Evolutionary conservation across 2,888 invertebrate genomes (phyloP).

Genomic region (Allygus modestus): DNA sequence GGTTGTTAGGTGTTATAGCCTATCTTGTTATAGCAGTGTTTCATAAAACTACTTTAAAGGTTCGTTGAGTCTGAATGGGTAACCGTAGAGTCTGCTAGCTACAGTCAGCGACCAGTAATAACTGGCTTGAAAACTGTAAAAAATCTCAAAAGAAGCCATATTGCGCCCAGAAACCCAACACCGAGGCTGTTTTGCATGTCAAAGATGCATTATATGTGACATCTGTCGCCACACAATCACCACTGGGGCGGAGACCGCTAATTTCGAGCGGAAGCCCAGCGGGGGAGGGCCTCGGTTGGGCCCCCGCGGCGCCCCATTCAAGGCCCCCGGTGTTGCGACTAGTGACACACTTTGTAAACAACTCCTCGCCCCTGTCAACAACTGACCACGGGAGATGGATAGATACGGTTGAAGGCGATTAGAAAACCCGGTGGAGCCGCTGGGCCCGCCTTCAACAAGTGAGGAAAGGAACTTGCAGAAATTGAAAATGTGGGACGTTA

Average conservation of each 20-base stretch:
- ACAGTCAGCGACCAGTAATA: neutral
- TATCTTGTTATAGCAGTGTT: too few relatives aligned
- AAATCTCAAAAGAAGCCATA: conserved; percentile 5
- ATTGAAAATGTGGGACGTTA: too few relatives aligned
- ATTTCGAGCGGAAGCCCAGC: conserved; percentile 43
- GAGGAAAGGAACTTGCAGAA: too few relatives aligned
- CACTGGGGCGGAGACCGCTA: conserved; percentile 19
- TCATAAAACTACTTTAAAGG: too few relatives aligned
- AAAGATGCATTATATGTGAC: conserved; percentile 28
- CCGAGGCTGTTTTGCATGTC: conserved; percentile 36
- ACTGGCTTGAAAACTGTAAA: neutral
- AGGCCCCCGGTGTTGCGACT: neutral
- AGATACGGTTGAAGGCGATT: neutral
- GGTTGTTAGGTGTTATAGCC: too few relatives aligned
- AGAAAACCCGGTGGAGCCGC: too few relatives aligned
- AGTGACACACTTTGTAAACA: conserved; percentile 43
- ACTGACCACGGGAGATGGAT: neutral
- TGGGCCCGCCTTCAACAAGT: too few relatives aligned
- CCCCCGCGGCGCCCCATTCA: conserved; percentile 25
- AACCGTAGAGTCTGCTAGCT: too few relatives aligned
- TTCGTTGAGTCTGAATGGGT: too few relatives aligned
- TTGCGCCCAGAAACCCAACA: conserved; percentile 23
- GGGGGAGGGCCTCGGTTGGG: conserved; percentile 11
- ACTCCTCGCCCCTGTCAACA: conserved; percentile 32
- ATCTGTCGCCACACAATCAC: conserved; percentile 50